These are phyloP conservation scores for Recurvirostra avosetta DNA, from an alignment of 2,113 vertebrate species.

Conservation along the genomic window DNA sequence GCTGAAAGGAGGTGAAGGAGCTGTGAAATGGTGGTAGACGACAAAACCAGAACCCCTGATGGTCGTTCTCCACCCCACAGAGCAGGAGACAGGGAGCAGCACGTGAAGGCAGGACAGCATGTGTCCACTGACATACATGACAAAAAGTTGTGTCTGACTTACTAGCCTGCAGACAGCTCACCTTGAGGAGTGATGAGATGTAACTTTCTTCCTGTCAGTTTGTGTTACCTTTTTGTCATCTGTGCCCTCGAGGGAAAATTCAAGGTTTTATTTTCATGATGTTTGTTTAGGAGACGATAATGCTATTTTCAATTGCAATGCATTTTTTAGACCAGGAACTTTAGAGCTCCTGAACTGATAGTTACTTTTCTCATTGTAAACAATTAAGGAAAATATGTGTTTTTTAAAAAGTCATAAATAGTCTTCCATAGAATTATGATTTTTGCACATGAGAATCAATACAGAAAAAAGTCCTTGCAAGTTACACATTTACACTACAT, in stretches of 20 bases:
- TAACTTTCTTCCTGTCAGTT: not conserved
- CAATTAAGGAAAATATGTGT: not conserved
- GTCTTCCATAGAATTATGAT: not conserved
- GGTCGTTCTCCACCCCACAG: accelerated
- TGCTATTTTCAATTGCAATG: not conserved
- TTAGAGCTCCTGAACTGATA: not conserved
- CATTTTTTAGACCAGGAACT: not conserved
- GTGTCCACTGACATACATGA: not conserved
- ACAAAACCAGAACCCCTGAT: not conserved
- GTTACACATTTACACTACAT: not conserved
- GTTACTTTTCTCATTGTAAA: not conserved
- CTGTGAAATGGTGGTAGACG: not conserved
- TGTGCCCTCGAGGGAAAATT: not conserved
- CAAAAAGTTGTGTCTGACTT: not conserved
- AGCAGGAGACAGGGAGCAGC: not conserved
- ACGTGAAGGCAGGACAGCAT: not conserved
- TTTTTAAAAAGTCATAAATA: not conserved
- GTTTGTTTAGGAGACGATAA: not conserved
- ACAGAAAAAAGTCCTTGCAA: not conserved
- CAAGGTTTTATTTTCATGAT: not conserved
- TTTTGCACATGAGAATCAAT: not conserved
- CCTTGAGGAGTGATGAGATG: not conserved
- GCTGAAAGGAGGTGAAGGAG: not conserved
- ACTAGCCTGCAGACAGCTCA: not conserved
- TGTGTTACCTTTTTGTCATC: not conserved